These are phyloP conservation scores for Rutpela maculata DNA, from an alignment of 2,888 invertebrate genomes.

Conservation along the genomic window DNA sequence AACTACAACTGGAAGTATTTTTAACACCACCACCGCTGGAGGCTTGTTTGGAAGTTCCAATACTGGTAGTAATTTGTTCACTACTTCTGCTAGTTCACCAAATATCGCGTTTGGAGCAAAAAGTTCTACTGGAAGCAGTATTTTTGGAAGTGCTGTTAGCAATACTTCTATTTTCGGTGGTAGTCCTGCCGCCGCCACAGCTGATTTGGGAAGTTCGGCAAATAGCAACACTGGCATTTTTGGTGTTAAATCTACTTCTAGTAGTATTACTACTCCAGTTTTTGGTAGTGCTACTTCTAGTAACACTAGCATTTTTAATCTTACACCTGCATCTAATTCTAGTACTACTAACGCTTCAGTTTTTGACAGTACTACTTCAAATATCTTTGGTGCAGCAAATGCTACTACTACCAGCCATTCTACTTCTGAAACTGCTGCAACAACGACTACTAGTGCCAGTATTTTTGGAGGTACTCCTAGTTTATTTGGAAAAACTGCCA, in stretches of 20 bases:
- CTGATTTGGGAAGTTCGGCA: not conserved
- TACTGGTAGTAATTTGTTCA: conserved; percentile 31
- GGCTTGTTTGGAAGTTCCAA: conserved; percentile 35
- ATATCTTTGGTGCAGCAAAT: conserved; percentile 23
- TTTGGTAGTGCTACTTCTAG: conserved; percentile 22
- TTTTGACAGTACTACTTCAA: conserved; percentile 5
- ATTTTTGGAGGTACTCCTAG: conserved; percentile 56
- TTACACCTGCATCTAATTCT: conserved; percentile 24
- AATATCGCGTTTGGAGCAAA: conserved; percentile 35
- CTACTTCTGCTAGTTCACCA: not conserved
- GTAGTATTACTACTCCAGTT: conserved; percentile 40
- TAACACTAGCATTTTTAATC: conserved; percentile 30
- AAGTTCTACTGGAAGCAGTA: conserved; percentile 32
- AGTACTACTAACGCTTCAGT: conserved; percentile 10
- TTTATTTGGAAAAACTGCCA: conserved; percentile 40
- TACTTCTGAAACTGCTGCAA: conserved; percentile 26
- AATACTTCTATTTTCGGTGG: conserved; percentile 14
- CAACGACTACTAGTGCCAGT: conserved; percentile 45
- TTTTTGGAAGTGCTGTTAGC: conserved; percentile 37
- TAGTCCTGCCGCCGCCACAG: conserved; percentile 29
- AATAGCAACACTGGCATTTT: conserved; percentile 31
- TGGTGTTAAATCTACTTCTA: conserved; percentile 5
- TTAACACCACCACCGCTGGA: conserved; percentile 27
- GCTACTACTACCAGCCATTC: conserved; percentile 31
- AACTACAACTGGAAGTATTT: conserved; percentile 10